Evolutionary conservation across 2,113 vertebrate species (phyloP).

Genomic region (Crotalus viridis): DNA sequence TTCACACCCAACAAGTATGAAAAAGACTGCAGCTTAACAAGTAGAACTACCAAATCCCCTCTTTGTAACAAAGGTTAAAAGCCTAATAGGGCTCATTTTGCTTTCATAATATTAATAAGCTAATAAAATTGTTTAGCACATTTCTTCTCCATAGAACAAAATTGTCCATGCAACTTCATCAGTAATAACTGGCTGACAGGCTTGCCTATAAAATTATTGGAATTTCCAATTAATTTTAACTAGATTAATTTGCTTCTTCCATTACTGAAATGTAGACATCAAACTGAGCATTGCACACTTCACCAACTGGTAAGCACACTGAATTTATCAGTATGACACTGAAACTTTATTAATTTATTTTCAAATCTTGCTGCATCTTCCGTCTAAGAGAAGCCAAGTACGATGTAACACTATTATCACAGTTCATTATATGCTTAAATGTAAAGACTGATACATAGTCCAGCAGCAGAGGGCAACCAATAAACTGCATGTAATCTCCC

Average conservation of each 20-base stretch:
- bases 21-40: not conserved
- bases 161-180: conserved; percentile 46
- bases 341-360: not conserved
- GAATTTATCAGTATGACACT: not conserved
- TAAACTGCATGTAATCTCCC: not conserved
- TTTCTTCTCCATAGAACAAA: conserved; percentile 11
- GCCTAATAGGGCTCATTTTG: conserved; percentile 38
- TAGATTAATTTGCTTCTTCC: conserved; percentile 44
- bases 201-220: conserved; percentile 35
- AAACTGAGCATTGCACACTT: conserved; percentile 28
- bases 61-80: not conserved
- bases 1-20: too few species aligned
- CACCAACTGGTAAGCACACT: not conserved
- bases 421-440: conserved; percentile 37
- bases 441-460: not conserved
- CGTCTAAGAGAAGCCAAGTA: conserved; percentile 23
- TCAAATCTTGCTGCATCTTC: conserved; percentile 28
- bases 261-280: conserved; percentile 41
- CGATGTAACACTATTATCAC: conserved; percentile 13
- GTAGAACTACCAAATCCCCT: not conserved
- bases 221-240: conserved; percentile 52
- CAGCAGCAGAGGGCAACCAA: not conserved
- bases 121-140: conserved; percentile 43
- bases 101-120: conserved; percentile 49
- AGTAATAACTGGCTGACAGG: conserved; percentile 36